Percentiles rank a stretch among this genome's conserved stretches.
Evolutionary conservation across 2,888 invertebrate genomes (phyloP).

Genomic region (Suillia variegata): DNA sequence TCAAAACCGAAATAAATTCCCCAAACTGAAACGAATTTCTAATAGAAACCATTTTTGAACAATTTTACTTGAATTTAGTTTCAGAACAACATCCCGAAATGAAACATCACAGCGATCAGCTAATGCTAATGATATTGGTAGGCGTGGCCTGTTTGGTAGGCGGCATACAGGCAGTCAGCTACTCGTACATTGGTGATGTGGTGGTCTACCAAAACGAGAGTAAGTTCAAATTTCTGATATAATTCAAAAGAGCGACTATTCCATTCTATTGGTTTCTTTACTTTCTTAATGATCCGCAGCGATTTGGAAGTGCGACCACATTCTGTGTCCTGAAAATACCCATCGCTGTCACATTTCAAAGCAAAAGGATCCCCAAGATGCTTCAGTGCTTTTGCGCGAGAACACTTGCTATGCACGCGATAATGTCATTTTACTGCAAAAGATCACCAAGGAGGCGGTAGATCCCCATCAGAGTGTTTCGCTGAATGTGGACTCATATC

Average conservation of each 20-base stretch:
- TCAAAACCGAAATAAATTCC: too few relatives aligned
- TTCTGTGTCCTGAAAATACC: constrained; percentile 21
- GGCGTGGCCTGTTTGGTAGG: too few relatives aligned
- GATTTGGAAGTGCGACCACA: constrained; percentile 25
- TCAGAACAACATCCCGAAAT: too few relatives aligned
- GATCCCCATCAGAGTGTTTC: constrained; percentile 5
- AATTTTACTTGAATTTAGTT: too few relatives aligned
- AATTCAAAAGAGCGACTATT: background rate
- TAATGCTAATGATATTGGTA: too few relatives aligned
- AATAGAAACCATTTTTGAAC: too few relatives aligned
- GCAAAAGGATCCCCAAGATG: constrained; percentile 12
- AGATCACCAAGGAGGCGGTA: background rate
- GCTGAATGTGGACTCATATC: background rate
- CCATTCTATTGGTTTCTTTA: constrained; percentile 1
- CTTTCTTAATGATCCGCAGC: constrained; percentile 18
- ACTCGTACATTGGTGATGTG: constrained; percentile 6
- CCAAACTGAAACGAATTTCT: too few relatives aligned
- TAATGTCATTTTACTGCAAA: constrained; percentile 8
- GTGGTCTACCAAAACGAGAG: constrained; percentile 10
- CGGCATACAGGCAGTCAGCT: too few relatives aligned
- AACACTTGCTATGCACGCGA: constrained; percentile 21
- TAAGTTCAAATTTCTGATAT: background rate
- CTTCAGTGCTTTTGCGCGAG: constrained; percentile 14
- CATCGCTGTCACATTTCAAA: constrained; percentile 22
- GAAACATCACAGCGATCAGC: too few relatives aligned